phyloP scores from a whole-genome alignment of 2,797 vertebrate species.

The Serranus cabrilla region DNA sequence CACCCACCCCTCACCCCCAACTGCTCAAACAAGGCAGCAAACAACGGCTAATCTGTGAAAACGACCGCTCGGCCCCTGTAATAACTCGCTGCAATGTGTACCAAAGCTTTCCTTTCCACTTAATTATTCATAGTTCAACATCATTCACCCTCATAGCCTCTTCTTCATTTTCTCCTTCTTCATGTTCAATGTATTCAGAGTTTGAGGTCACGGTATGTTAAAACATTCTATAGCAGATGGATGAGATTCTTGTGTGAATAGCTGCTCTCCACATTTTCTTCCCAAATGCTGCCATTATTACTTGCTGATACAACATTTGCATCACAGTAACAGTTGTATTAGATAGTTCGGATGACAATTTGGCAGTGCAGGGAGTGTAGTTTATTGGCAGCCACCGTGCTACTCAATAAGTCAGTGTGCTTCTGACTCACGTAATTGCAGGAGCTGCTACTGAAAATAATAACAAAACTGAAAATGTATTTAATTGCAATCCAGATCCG shows the following conservation, averaged over 20 bases:
- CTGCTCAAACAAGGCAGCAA: slow-evolving; percentile 75
- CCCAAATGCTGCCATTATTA: slow-evolving; percentile 11
- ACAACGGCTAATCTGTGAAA: slow-evolving; percentile 61
- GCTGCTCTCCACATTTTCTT: neutral
- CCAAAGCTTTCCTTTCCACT: slow-evolving; percentile 56
- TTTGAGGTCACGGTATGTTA: slow-evolving; percentile 46
- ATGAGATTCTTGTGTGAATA: slow-evolving; percentile 12
- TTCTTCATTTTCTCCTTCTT: slow-evolving; percentile 28
- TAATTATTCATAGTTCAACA: slow-evolving; percentile 74
- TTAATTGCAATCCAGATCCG: slow-evolving; percentile 60
- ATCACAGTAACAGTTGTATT: slow-evolving; percentile 15
- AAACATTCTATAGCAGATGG: slow-evolving; percentile 22
- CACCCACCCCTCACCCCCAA: slow-evolving; percentile 34
- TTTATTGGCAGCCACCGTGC: slow-evolving; percentile 40
- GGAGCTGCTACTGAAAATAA: slow-evolving; percentile 24
- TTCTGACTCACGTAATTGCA: slow-evolving; percentile 40
- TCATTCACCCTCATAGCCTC: slow-evolving; percentile 47
- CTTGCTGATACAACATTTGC: slow-evolving; percentile 21
- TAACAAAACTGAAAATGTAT: slow-evolving; percentile 37
- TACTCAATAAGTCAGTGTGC: slow-evolving; percentile 49
- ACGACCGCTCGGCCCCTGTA: slow-evolving; percentile 39
- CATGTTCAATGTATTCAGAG: slow-evolving; percentile 35
- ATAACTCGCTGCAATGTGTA: slow-evolving; percentile 64
- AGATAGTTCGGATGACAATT: slow-evolving; percentile 37
- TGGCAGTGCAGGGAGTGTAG: slow-evolving; percentile 9